Percentiles rank a stretch among this genome's conserved stretches.
Evolutionary conservation across 2,113 vertebrate genomes (phyloP).

Genomic region (Pan troglodytes): NHGRI_mPanTro3-v2.1_pri NC_072407.2:60024501-60025000

Average conservation of each 20-base stretch:
- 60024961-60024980: too few relatives aligned
- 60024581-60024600: background rate
- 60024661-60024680: background rate
- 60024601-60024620: background rate
- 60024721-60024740: background rate
- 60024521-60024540: accelerated
- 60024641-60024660: accelerated
- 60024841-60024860: background rate
- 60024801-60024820: background rate
- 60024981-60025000: too few relatives aligned
- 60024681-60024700: background rate
- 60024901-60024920: too few relatives aligned
- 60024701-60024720: accelerated
- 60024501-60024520: accelerated
- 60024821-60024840: background rate
- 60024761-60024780: background rate
- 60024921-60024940: too few relatives aligned
- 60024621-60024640: background rate
- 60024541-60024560: background rate
- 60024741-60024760: background rate
- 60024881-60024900: too few relatives aligned
- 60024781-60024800: background rate
- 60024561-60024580: accelerated
- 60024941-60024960: too few relatives aligned
- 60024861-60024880: accelerated